Conservation (phyloP, 2,797 vertebrate species). For the Pempheris klunzingeri region DNA sequence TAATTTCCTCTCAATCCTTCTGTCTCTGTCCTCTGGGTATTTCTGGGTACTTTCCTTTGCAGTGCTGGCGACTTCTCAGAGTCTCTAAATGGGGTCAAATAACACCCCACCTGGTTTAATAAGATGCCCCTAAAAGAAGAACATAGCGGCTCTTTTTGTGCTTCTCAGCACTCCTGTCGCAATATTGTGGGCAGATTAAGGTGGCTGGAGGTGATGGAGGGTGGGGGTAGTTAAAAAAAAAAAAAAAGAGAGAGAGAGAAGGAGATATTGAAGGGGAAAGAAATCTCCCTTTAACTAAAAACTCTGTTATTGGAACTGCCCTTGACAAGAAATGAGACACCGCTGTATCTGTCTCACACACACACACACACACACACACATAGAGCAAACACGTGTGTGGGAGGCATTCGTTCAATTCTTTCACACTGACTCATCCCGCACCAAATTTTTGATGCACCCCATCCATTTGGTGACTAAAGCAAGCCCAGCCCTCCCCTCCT, state of each 20-base stretch:
- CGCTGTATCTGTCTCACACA: not conserved
- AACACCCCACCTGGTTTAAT: conserved; percentile 31
- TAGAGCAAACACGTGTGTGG: no score
- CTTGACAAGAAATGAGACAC: not conserved
- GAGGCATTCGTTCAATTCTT: no score
- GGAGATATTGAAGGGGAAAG: not conserved
- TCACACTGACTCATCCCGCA: not conserved
- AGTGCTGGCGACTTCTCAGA: conserved; percentile 3
- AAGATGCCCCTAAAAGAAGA: conserved; percentile 9
- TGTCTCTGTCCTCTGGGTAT: conserved; percentile 19
- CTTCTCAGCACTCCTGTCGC: conserved; percentile 16
- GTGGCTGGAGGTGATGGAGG: conserved; percentile 21
- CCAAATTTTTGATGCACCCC: not conserved
- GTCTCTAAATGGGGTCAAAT: conserved; percentile 14
- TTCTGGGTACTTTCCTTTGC: not conserved
- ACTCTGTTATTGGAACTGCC: conserved; percentile 9
- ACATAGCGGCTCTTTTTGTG: not conserved
- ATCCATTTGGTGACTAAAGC: not conserved
- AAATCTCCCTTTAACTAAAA: conserved; percentile 7
- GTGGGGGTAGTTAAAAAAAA: not conserved
- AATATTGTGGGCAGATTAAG: conserved; percentile 57
- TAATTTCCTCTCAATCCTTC: conserved; percentile 22
- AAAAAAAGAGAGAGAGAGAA: not conserved
- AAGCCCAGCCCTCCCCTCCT: not conserved
- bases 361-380: not conserved